A percentile compares a stretch with the other conserved stretches of the same genome.
Evolutionary conservation across 2,113 vertebrate genomes (phyloP).

Genomic region (Lepus timidus): DNA sequence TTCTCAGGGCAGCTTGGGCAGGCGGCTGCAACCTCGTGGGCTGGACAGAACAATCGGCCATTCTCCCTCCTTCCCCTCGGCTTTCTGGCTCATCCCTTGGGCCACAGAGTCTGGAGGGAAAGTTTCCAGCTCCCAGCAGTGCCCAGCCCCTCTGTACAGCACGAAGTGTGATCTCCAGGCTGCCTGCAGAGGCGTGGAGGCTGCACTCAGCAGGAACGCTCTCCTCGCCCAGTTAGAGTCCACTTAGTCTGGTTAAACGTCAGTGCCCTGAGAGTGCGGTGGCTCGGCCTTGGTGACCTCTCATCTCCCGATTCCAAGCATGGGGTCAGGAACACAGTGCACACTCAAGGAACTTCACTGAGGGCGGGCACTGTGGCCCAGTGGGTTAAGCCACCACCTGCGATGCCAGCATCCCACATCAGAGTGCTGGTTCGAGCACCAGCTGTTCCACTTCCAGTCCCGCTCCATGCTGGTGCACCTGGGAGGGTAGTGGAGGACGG

Average conservation of each 20-base stretch:
- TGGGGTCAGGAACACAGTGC: background rate
- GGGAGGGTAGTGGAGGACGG: no score
- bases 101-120: background rate
- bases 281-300: background rate
- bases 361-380: no score
- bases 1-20: slow-evolving; percentile 54
- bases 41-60: slow-evolving; percentile 65
- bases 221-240: background rate
- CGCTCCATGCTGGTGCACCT: no score
- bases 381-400: no score
- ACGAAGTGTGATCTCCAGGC: background rate
- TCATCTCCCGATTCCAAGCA: background rate
- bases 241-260: background rate
- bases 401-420: no score
- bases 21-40: slow-evolving; percentile 54
- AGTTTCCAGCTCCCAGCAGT: background rate
- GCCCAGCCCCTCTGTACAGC: background rate
- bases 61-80: slow-evolving; percentile 61
- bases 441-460: no score
- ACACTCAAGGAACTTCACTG: background rate
- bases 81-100: background rate
- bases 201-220: background rate
- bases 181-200: background rate
- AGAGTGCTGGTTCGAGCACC: no score
- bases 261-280: background rate